Evolutionary conservation across 2,113 vertebrate genomes (phyloP).

Genomic region (Chionis minor): DNA sequence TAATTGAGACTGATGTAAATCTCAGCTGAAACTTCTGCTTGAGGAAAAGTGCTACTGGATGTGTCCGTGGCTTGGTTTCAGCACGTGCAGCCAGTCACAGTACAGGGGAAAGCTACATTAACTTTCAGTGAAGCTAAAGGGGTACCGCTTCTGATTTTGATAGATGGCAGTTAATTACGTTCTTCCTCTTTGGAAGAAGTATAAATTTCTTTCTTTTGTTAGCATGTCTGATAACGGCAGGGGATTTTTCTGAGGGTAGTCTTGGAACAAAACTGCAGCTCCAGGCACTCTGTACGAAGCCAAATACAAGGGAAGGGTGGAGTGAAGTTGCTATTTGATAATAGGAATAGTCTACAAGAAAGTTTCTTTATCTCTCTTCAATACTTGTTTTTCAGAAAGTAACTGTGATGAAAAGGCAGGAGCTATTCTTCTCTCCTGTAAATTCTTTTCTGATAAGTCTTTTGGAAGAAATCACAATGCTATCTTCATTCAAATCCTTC

Average conservation of each 20-base stretch:
- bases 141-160: slow-evolving; percentile 12
- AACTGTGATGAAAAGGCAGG: slow-evolving; percentile 32
- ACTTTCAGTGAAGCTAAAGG: not conserved
- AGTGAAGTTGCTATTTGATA: slow-evolving; percentile 46
- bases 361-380: slow-evolving; percentile 39
- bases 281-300: slow-evolving; percentile 14
- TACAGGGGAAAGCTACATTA: not conserved
- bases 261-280: slow-evolving; percentile 57
- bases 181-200: slow-evolving; percentile 40
- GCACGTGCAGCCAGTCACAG: not conserved
- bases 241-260: slow-evolving; percentile 60
- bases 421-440: slow-evolving; percentile 27
- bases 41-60: not conserved
- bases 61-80: not conserved
- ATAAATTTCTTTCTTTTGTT: slow-evolving; percentile 49
- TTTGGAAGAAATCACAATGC: slow-evolving; percentile 17
- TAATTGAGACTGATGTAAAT: not conserved
- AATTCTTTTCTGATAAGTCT: slow-evolving; percentile 39
- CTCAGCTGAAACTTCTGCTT: not conserved
- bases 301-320: slow-evolving; percentile 64
- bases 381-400: slow-evolving; percentile 4
- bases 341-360: slow-evolving; percentile 24
- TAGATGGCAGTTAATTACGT: slow-evolving; percentile 14
- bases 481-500: slow-evolving; percentile 32
- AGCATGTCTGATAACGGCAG: slow-evolving; percentile 35